Evolutionary conservation across 2,113 vertebrate species (phyloP), one percentile per base, ranked within the genome.

Genomic region (Ascaphus truei): DNA sequence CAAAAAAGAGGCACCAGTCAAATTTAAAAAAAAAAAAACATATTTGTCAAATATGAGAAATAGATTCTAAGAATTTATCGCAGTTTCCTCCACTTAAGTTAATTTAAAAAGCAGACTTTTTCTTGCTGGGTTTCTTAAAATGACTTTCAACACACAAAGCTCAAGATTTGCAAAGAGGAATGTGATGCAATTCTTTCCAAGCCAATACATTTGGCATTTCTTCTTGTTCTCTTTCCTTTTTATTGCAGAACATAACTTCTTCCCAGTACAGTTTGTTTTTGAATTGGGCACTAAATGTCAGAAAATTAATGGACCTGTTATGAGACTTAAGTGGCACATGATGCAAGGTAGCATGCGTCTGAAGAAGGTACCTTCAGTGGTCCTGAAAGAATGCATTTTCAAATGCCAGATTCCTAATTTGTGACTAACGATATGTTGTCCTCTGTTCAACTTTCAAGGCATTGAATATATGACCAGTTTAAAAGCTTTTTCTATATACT

Each of bases 121-220:
- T 20, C n/a, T 45, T 31, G 23, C 20, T 30, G 16, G 6, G 12
- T 30, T 25, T 43, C 27, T 43, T 27, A 39, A 43, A 26, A 27
- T 43, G 57, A 25, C 27, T 62, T 62, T 50, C 27, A 48, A 23
- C 41, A 25, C 29, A 47, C n/a, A 47, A 62, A 33, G 43, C 29
- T 50, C 37, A 22, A 62, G 43, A 62, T 34, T 62, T 27, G 7
- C 18, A 4, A 62, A 50, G 12, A 30, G 25, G 36, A 63, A 63
- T 50, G 12, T 36, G 18, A n/a, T 48, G 12, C 20, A 63, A 7
- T 34, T 63, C 30, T 63, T 63, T 63, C 61, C 30, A 63, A 63
- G 36, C 45, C 61, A 45, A 62, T 43, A 37, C 37, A 43, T 27
- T 45, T 62, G 59, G 59, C 37, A 33, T 25, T 26, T 62, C 30